Conservation (phyloP, 2,888 invertebrate genomes). For the Argyresthia goedartella region DNA sequence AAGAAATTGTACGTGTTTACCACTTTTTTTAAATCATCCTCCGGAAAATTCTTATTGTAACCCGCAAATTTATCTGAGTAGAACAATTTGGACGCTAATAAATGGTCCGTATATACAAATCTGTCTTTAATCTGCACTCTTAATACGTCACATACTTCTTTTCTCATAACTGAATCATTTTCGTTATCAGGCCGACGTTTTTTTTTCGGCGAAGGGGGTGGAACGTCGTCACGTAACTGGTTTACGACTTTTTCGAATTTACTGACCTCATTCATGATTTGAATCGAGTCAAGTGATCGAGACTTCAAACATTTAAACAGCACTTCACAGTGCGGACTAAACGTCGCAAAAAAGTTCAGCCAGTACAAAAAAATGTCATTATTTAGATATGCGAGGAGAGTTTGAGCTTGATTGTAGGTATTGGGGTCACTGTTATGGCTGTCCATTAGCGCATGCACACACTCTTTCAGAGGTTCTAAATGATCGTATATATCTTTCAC, state of each 20-base stretch:
- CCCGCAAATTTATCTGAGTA: too few relatives aligned
- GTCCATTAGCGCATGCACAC: conserved; percentile 15
- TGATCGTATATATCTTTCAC: conserved; percentile 15
- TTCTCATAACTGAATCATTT: too few relatives aligned
- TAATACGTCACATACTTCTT: too few relatives aligned
- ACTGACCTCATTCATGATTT: conserved; percentile 10
- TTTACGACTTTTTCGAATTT: conserved; percentile 8
- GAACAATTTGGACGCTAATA: too few relatives aligned
- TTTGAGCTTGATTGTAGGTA: conserved; percentile 10
- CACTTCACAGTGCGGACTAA: conserved; percentile 11
- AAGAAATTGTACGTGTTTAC: neutral
- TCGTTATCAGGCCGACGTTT: conserved; percentile 7
- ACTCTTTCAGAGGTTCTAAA: conserved; percentile 13
- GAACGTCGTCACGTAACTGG: conserved; percentile 8
- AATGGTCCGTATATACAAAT: too few relatives aligned
- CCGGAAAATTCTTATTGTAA: too few relatives aligned
- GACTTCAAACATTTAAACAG: conserved; percentile 12
- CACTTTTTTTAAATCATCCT: too few relatives aligned
- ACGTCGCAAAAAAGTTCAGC: conserved; percentile 12
- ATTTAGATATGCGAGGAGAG: conserved; percentile 8
- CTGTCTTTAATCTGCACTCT: too few relatives aligned
- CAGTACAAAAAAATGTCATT: conserved; percentile 11
- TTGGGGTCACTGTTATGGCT: conserved; percentile 8
- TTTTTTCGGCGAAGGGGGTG: neutral
- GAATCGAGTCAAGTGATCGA: conserved; percentile 9